These are phyloP conservation scores for Dinomys branickii DNA, from an alignment of 2,113 vertebrate species.

Conservation along the genomic window DNA sequence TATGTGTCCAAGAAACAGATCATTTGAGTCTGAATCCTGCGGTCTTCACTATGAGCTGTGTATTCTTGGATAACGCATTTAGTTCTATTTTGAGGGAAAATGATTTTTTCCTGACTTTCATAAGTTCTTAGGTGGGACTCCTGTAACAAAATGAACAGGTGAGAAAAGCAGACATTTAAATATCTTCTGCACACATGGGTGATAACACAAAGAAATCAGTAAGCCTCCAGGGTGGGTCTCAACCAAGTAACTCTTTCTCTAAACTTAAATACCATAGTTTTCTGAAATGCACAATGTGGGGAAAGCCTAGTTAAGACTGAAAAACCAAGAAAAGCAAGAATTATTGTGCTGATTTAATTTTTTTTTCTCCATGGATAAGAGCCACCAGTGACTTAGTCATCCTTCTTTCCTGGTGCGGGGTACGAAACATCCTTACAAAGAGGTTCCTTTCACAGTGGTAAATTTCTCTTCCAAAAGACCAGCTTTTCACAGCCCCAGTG, in stretches of 20 bases:
- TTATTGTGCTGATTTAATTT: not conserved
- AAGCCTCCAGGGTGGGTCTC: not conserved
- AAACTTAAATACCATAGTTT: not conserved
- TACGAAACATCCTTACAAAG: not conserved
- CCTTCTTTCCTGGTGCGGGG: not conserved
- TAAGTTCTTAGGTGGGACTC: not conserved
- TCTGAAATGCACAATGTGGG: not conserved
- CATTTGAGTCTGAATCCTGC: not conserved
- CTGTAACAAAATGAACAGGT: not conserved
- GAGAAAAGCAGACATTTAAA: not conserved
- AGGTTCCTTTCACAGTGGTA: not conserved
- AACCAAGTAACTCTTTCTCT: not conserved
- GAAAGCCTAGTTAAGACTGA: not conserved
- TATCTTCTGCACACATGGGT: not conserved
- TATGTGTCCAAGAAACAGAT: not conserved
- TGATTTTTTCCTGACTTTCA: not conserved
- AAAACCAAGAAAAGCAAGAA: not conserved
- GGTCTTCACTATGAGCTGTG: not conserved
- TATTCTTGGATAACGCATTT: not conserved
- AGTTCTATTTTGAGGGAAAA: not conserved
- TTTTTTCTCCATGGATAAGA: not conserved
- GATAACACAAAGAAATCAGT: not conserved
- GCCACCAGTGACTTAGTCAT: not conserved
- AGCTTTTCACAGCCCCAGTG: not conserved
- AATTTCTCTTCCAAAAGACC: not conserved